Evolutionary conservation across 2,888 invertebrate species (phyloP).

Genomic region (Tenthredo notha): DNA sequence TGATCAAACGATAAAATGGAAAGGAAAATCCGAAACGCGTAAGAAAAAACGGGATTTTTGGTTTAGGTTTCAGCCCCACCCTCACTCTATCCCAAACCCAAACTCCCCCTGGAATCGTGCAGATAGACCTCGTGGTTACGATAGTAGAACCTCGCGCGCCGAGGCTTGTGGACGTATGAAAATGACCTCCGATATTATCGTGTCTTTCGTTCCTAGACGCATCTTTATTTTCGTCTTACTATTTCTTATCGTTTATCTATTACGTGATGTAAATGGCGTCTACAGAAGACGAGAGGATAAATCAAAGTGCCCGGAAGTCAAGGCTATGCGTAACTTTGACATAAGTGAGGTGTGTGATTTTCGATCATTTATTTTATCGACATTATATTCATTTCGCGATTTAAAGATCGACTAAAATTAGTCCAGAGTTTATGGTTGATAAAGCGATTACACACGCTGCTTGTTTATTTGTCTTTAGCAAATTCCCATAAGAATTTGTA

Average conservation of each 20-base stretch:
- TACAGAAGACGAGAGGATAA: constrained; percentile 82
- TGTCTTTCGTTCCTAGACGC: neutral
- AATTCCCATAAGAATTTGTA: neutral
- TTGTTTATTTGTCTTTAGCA: neutral
- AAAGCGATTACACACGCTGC: neutral
- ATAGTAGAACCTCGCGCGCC: constrained; percentile 46
- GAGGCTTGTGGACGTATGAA: constrained; percentile 41
- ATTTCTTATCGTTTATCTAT: constrained; percentile 55
- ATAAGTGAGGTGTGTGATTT: constrained; percentile 82
- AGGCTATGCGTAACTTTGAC: constrained; percentile 89
- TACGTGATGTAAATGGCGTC: constrained; percentile 56
- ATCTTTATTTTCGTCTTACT: constrained; percentile 55
- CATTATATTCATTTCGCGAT: neutral
- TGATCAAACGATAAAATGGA: constrained; percentile 3
- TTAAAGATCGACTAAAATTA: neutral
- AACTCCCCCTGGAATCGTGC: constrained; percentile 43
- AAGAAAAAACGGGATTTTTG: neutral
- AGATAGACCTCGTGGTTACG: constrained; percentile 50
- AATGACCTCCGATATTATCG: constrained; percentile 42
- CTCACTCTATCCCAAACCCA: neutral
- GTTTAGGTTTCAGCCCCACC: neutral
- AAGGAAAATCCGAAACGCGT: neutral
- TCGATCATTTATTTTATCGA: neutral
- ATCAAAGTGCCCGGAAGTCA: constrained; percentile 87
- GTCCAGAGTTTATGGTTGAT: neutral